Evolutionary conservation across 2,113 vertebrate species (phyloP), one percentile per base, ranked within the genome.

Genomic region (Pan paniscus): DNA sequence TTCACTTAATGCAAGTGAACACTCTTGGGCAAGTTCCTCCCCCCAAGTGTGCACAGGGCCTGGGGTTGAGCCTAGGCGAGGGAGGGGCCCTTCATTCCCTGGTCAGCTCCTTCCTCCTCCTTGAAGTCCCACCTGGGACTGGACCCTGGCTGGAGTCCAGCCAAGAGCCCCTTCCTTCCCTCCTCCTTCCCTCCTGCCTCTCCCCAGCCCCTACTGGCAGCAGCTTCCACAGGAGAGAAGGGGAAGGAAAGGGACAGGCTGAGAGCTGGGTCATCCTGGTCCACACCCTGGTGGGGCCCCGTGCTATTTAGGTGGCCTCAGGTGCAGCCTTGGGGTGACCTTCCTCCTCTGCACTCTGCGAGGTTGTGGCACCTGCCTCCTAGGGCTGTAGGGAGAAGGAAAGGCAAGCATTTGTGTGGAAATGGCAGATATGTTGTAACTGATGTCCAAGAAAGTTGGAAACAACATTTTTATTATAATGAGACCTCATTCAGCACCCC

Each of bases 31-130:
- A 48, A 4, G 57, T 80, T 23, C 12, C 32, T 50, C 17, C 73
- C 5, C 5, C 0, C 0, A 17, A 38, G 5, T 67, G 27, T 81
- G 20, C 6, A 8, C 35, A 38, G 46, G 50, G 48, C 35, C 17
- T 32, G 32, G 67, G 67, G 55, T 38, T 32, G 50, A 5, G 22
- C 3, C 32, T 35, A 35, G 40, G 17, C 12, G 7, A 0, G 1
- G 25, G 20, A 73, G 35, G n/a, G 14, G 13, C 35, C 35, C 52
- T 38, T 87, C 27, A 8, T 1, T 73, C 30, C 40, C 18, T 2
- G 7, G 64, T 22, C 75, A 12, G 12, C n/a, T n/a, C 1, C 27
- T 40, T 9, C 3, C 22, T 4, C 48, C 55, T 70, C 46, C 32
- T 38, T 91, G 88, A 72, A 38, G 32, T 59, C 4, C 9, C 0